phyloP scores from a whole-genome alignment of 2,888 invertebrate species.

The Nesidiocoris tenuis region DNA sequence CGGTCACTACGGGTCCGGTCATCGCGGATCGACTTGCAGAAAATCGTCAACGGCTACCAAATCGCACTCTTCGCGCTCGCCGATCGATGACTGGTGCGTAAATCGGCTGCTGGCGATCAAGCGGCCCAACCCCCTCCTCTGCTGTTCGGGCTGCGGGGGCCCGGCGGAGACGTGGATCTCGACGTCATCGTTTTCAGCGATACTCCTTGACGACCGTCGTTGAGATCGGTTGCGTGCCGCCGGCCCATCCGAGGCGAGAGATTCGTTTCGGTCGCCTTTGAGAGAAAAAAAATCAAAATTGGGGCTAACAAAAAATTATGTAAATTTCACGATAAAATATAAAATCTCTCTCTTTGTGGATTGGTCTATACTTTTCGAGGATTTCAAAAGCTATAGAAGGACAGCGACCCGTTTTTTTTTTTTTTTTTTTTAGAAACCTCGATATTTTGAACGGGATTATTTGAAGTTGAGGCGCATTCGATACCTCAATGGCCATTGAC shows the following conservation, averaged over 20 bases:
- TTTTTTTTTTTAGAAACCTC: no score
- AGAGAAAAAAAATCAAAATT: no score
- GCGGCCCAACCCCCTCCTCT: neutral
- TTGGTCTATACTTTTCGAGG: no score
- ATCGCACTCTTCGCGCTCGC: neutral
- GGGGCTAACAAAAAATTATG: no score
- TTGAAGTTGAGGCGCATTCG: no score
- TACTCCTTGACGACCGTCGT: neutral
- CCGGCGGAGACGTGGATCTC: neutral
- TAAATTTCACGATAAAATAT: no score
- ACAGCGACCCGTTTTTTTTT: no score
- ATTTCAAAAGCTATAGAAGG: no score
- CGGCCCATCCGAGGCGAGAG: no score
- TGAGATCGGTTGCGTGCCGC: neutral
- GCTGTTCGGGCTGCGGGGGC: neutral
- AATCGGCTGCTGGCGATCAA: neutral
- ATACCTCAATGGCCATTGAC: no score
- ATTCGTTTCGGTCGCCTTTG: neutral
- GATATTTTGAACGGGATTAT: no score
- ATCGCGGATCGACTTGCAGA: neutral
- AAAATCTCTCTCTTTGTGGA: no score
- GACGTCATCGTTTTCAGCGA: neutral
- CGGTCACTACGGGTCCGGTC: conserved; percentile 33
- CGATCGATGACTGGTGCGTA: neutral
- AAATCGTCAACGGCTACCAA: neutral